Evolutionary conservation across 1,140 invertebrate genomes (phyloP).

Genomic region (Antheraea pernyi): DNA sequence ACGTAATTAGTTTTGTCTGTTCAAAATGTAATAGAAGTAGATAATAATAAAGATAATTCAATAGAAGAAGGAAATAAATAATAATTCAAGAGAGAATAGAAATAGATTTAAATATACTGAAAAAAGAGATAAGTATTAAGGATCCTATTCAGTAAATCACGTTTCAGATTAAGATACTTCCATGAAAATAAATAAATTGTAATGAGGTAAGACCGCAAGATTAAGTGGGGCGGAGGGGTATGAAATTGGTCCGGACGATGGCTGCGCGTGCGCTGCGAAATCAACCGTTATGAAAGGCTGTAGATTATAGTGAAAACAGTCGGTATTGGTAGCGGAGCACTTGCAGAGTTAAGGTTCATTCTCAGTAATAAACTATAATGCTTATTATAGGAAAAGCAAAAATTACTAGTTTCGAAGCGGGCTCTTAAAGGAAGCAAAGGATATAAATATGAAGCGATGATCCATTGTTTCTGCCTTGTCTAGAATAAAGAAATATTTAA

Average conservation of each 20-base stretch:
- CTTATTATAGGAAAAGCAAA: background rate
- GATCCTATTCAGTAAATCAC: conserved; percentile 5
- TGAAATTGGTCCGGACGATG: background rate
- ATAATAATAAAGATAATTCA: background rate
- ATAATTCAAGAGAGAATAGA: background rate
- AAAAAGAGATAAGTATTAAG: background rate
- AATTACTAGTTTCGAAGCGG: too few relatives aligned
- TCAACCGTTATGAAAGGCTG: background rate
- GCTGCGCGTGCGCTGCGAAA: background rate
- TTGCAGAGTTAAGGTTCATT: background rate
- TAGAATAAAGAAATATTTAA: too few relatives aligned
- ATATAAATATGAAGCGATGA: too few relatives aligned
- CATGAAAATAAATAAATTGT: conserved; percentile 6
- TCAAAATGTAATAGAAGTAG: too few relatives aligned
- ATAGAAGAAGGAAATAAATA: background rate
- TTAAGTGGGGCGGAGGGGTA: background rate
- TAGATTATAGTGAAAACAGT: background rate
- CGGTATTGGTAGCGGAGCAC: background rate
- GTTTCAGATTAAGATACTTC: background rate
- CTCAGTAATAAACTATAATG: background rate
- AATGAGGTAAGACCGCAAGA: conserved; percentile 1
- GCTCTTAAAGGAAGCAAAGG: too few relatives aligned
- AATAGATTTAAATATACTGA: background rate
- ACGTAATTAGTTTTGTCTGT: too few relatives aligned
- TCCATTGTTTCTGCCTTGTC: too few relatives aligned